Conservation (phyloP, 2,888 invertebrate genomes). For the Amphipoea oculea region DNA sequence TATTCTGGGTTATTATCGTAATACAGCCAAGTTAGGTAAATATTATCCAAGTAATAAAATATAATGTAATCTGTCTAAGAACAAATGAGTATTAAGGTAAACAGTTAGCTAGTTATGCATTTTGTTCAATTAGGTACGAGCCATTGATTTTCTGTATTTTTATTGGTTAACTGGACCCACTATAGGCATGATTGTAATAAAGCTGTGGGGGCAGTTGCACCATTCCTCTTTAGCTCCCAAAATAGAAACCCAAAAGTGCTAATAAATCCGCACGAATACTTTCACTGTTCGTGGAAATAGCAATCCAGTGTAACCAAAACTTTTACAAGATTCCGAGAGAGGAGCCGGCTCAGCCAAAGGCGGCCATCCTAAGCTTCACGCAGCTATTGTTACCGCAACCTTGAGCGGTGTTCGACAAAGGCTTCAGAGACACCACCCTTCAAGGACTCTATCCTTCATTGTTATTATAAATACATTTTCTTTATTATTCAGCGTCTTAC, state of each 20-base stretch:
- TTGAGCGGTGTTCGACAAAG: slow-evolving; percentile 55
- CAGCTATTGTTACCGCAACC: slow-evolving; percentile 63
- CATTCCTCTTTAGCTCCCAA: slow-evolving; percentile 60
- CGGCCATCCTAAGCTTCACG: slow-evolving; percentile 52
- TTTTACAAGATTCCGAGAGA: slow-evolving; percentile 53
- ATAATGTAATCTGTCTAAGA: slow-evolving; percentile 25
- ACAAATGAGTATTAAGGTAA: slow-evolving; percentile 1
- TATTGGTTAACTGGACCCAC: neutral
- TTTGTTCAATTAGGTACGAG: neutral
- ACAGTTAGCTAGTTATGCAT: slow-evolving; percentile 4
- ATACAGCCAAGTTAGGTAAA: slow-evolving; percentile 2
- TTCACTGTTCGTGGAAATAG: slow-evolving; percentile 51
- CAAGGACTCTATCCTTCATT: slow-evolving; percentile 51
- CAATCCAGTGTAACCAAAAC: slow-evolving; percentile 65
- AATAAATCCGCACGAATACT: slow-evolving; percentile 57
- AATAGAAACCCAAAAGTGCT: slow-evolving; percentile 61
- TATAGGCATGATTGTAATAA: slow-evolving; percentile 48
- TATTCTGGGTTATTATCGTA: slow-evolving; percentile 16
- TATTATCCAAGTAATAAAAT: slow-evolving; percentile 22
- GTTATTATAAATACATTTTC: slow-evolving; percentile 31
- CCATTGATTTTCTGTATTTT: too few relatives aligned
- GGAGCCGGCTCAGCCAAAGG: slow-evolving; percentile 52
- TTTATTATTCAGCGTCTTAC: slow-evolving; percentile 36
- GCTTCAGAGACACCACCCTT: slow-evolving; percentile 50
- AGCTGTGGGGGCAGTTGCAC: slow-evolving; percentile 30